These are phyloP conservation scores for Chloroceryle inda DNA, from an alignment of 2,797 vertebrate genomes.

Conservation along the genomic window DNA sequence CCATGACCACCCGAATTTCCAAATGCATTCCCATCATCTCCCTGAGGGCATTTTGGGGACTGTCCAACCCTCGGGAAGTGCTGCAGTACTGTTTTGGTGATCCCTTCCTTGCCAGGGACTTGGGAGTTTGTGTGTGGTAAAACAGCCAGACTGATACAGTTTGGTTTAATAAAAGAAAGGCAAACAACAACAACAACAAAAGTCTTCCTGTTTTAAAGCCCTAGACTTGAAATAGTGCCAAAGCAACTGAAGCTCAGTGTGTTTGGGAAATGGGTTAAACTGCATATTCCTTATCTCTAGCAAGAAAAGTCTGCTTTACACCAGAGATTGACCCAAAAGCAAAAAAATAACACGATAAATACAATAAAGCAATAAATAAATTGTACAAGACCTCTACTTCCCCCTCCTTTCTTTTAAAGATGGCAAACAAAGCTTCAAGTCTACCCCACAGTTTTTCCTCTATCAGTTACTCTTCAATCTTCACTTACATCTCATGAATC, in stretches of 20 bases:
- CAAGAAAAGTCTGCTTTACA: not conserved
- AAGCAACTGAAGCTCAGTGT: not conserved
- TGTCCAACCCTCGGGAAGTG: accelerated
- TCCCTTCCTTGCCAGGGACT: not conserved
- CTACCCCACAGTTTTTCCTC: not conserved
- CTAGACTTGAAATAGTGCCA: not conserved
- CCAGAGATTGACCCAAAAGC: not conserved
- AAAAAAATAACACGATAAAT: not conserved
- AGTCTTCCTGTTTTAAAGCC: not conserved
- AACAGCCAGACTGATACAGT: not conserved
- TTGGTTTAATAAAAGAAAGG: not conserved
- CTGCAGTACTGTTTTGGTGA: not conserved
- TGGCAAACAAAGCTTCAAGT: not conserved
- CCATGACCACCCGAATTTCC: accelerated
- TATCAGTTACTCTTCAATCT: not conserved
- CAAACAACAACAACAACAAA: too few relatives aligned
- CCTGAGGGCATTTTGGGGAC: accelerated
- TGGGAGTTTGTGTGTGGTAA: not conserved
- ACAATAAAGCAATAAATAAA: not conserved
- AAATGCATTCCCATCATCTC: accelerated
- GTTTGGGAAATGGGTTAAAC: not conserved
- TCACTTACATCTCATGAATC: not conserved
- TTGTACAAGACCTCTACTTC: not conserved
- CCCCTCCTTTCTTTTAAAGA: not conserved
- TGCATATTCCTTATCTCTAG: not conserved